phyloP scores from a whole-genome alignment of 2,888 invertebrate genomes.

The Molorchus minor region DNA sequence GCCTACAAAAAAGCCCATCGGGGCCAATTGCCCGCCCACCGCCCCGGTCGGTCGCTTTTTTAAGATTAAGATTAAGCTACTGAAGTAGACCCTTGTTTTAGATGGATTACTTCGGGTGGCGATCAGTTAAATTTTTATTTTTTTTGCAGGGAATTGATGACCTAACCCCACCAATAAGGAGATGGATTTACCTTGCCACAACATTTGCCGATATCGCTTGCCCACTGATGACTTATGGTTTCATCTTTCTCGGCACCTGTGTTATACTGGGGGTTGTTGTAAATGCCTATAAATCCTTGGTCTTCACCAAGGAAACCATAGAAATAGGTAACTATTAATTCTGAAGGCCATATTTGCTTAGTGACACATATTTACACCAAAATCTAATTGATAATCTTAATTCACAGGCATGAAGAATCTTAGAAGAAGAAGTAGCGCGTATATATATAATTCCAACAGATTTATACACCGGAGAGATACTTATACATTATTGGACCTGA shows the following conservation, averaged over 20 bases:
- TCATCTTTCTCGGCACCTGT: conserved; percentile 74
- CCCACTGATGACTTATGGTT: conserved; percentile 76
- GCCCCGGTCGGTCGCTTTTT: no score
- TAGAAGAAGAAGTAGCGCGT: conserved; percentile 69
- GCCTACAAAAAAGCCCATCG: no score
- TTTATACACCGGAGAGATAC: conserved; percentile 69
- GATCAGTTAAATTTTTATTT: no score
- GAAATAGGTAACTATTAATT: conserved; percentile 72
- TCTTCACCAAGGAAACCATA: conserved; percentile 78
- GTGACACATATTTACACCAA: not conserved
- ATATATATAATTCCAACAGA: conserved; percentile 43
- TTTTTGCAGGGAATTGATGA: conserved; percentile 77
- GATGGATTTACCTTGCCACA: conserved; percentile 84
- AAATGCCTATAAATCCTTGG: conserved; percentile 78
- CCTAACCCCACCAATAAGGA: conserved; percentile 78
- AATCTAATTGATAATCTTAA: not conserved
- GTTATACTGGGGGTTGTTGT: conserved; percentile 74
- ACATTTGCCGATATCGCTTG: conserved; percentile 78
- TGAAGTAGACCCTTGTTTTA: no score
- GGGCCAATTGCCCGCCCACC: no score
- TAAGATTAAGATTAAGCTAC: no score
- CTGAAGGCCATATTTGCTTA: no score
- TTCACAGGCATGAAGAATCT: conserved; percentile 68
- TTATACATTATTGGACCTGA: conserved; percentile 63
- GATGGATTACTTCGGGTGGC: no score